These are phyloP conservation scores for Chrysaora quinquecirrha DNA, from an alignment of 30 jellyfish, hydroid and myxozoan genomes.

Conservation along the genomic window DNA sequence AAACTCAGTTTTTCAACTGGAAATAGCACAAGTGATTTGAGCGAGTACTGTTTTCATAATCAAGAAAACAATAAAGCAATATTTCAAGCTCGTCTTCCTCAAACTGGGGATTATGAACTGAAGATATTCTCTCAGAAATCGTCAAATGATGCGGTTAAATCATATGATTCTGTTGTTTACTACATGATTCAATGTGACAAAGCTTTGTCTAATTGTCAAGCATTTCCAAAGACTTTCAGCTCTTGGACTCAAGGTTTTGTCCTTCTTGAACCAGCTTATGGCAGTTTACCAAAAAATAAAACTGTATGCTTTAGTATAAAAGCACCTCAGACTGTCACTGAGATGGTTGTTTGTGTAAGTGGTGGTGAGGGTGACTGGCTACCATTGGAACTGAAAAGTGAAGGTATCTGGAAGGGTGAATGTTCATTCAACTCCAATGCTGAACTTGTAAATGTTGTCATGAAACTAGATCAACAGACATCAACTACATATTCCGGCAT, in stretches of 20 bases:
- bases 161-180: conserved; percentile 36
- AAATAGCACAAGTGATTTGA: conserved; percentile 1
- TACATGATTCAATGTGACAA: conserved; percentile 22
- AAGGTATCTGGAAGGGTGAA: conserved; percentile 81
- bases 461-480: conserved; percentile 48
- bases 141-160: conserved; percentile 22
- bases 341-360: conserved; percentile 64
- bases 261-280: conserved; percentile 66
- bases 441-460: conserved; percentile 57
- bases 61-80: conserved; percentile 31
- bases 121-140: conserved; percentile 61
- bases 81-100: conserved; percentile 56
- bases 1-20: conserved; percentile 3
- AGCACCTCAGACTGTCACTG: conserved; percentile 48
- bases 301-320: conserved; percentile 29
- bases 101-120: conserved; percentile 43
- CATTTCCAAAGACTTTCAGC: conserved; percentile 69
- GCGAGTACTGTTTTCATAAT: conserved; percentile 43
- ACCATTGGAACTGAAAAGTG: conserved; percentile 12
- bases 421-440: conserved; percentile 19
- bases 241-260: conserved; percentile 66
- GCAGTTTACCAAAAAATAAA: conserved; percentile 28
- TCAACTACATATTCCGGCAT: conserved; percentile 39
- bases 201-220: conserved; percentile 4
- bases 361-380: conserved; percentile 68